These are phyloP conservation scores for Neoaliturus tenellus DNA, from an alignment of 2,888 invertebrate genomes.

Conservation along the genomic window DNA sequence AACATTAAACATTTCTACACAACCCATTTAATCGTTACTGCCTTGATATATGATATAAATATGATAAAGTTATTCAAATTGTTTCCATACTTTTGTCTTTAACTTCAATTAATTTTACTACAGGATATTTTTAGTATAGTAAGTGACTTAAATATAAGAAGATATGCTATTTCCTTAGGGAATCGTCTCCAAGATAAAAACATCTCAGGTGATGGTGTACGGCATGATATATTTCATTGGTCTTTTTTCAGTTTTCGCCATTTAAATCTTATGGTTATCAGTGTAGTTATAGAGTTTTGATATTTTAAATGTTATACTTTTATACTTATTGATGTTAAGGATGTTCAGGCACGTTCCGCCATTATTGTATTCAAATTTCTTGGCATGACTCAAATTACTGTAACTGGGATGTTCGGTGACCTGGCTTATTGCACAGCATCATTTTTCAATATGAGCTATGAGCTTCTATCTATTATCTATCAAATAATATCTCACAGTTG, in stretches of 20 bases:
- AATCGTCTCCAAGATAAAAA: background rate
- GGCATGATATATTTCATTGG: background rate
- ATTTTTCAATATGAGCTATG: constrained; percentile 65
- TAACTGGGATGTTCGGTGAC: constrained; percentile 56
- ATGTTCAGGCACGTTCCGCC: constrained; percentile 26
- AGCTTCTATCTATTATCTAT: too few species aligned
- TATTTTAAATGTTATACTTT: constrained; percentile 27
- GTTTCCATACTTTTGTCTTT: too few species aligned
- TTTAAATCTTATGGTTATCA: background rate
- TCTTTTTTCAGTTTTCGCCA: background rate
- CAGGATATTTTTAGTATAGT: too few species aligned
- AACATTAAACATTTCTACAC: too few species aligned
- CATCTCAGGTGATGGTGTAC: background rate
- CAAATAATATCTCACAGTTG: too few species aligned
- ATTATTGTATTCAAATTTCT: constrained; percentile 60
- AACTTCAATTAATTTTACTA: too few species aligned
- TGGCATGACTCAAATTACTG: constrained; percentile 67
- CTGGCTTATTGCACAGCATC: constrained; percentile 61
- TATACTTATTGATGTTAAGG: background rate
- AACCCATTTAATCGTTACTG: too few species aligned
- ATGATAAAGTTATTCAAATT: too few species aligned
- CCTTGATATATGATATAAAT: too few species aligned
- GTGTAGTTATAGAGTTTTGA: constrained; percentile 13
- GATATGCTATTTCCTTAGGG: background rate
- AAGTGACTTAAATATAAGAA: background rate